Evolutionary conservation across 1,140 invertebrate genomes (phyloP).

Genomic region (Eriosoma lanigerum): DNA sequence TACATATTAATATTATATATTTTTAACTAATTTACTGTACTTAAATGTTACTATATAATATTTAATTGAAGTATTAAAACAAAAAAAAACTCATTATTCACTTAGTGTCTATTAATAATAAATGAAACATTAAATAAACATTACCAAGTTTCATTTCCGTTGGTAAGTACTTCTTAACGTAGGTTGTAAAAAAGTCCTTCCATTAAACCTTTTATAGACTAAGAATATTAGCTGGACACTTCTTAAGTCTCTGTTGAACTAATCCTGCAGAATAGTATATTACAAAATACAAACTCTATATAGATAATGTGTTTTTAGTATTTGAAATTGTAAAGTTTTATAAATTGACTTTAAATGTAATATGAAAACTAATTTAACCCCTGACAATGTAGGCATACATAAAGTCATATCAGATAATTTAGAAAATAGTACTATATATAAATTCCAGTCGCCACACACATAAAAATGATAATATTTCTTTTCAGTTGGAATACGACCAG

Average conservation of each 20-base stretch:
- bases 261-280: slow-evolving; percentile 17
- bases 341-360: slow-evolving; percentile 16
- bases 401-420: too few species aligned
- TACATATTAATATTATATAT: too few species aligned
- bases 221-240: background rate
- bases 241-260: background rate
- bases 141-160: background rate
- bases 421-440: too few species aligned
- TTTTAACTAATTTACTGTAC: too few species aligned
- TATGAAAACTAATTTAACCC: too few species aligned
- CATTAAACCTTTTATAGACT: slow-evolving; percentile 25
- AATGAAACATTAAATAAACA: slow-evolving; percentile 10
- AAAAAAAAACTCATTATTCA: background rate
- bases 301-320: slow-evolving; percentile 6
- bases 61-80: background rate
- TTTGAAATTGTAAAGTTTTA: background rate
- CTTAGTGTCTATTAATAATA: background rate
- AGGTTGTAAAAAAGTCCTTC: slow-evolving; percentile 5
- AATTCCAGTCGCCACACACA: too few species aligned
- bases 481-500: too few species aligned
- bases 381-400: too few species aligned
- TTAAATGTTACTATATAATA: background rate
- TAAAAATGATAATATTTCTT: too few species aligned
- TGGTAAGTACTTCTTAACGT: background rate
- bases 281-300: background rate